phyloP scores from a whole-genome alignment of 2,113 vertebrate genomes.

The Eulemur rufifrons region DNA sequence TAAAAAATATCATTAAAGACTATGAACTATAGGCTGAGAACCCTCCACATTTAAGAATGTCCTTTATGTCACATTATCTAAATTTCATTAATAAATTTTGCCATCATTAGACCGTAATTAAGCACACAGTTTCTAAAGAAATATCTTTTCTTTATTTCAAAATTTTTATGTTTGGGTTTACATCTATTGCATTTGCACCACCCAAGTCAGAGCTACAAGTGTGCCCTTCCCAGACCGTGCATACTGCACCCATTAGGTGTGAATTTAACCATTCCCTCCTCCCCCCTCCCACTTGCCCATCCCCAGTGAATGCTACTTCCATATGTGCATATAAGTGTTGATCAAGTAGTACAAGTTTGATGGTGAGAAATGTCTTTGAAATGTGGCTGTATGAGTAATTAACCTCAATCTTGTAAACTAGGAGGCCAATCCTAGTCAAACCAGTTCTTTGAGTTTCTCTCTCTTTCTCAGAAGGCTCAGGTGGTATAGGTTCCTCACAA shows the following conservation, averaged over 20 bases:
- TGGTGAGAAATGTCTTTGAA: not conserved
- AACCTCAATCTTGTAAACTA: not conserved
- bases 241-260: too few species aligned
- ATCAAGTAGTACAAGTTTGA: too few species aligned
- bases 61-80: not conserved
- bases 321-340: too few species aligned
- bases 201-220: too few species aligned
- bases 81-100: too few species aligned
- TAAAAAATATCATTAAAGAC: not conserved
- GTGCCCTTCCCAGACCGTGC: too few species aligned
- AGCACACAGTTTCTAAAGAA: not conserved
- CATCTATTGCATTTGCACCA: too few species aligned
- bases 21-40: not conserved
- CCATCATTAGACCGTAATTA: not conserved
- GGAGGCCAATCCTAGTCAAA: not conserved
- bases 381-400: not conserved
- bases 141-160: not conserved
- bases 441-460: not conserved
- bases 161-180: too few species aligned
- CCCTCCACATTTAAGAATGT: accelerated
- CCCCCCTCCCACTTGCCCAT: too few species aligned
- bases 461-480: not conserved
- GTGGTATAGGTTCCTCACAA: not conserved
- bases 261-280: too few species aligned
- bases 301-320: too few species aligned